Percentiles rank a stretch among this genome's conserved stretches.
Conservation (phyloP, 2,888 invertebrate species). For the Mesopsocus fuscifrons region DNA sequence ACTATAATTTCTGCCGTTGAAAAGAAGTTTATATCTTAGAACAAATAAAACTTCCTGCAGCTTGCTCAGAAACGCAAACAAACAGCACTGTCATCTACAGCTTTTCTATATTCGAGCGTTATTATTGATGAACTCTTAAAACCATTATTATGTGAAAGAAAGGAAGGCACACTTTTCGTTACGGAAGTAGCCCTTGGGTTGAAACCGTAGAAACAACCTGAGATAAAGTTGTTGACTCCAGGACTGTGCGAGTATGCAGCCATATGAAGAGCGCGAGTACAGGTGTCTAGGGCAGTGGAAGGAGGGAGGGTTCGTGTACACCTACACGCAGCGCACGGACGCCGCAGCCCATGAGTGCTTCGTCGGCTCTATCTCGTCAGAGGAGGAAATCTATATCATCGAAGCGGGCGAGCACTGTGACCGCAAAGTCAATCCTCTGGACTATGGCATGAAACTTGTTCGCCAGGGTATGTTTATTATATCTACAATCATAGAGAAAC, state of each 20-base stretch:
- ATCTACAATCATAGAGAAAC: too few species aligned
- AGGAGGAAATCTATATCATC: constrained; percentile 40
- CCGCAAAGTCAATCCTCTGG: constrained; percentile 34
- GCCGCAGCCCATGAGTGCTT: constrained; percentile 42
- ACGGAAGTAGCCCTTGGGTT: too few species aligned
- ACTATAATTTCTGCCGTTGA: too few species aligned
- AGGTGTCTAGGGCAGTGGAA: constrained; percentile 45
- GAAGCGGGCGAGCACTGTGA: constrained; percentile 46
- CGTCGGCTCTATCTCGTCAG: constrained; percentile 36
- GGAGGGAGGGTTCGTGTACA: constrained; percentile 38
- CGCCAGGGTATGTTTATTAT: constrained; percentile 29
- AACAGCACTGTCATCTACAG: too few species aligned
- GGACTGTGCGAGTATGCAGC: constrained; percentile 35
- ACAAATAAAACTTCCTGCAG: too few species aligned
- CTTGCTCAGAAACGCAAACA: too few species aligned
- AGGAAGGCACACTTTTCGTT: too few species aligned
- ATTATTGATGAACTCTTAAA: too few species aligned
- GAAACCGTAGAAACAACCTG: too few species aligned
- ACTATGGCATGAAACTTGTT: constrained; percentile 39
- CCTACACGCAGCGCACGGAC: constrained; percentile 42
- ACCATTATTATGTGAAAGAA: too few species aligned
- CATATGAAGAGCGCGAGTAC: constrained; percentile 45
- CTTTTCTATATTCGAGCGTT: too few species aligned
- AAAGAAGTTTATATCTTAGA: too few species aligned
- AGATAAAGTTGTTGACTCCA: constrained; percentile 18